Conservation (phyloP, 2,797 vertebrate species). For the Denticeps clupeoides region DNA sequence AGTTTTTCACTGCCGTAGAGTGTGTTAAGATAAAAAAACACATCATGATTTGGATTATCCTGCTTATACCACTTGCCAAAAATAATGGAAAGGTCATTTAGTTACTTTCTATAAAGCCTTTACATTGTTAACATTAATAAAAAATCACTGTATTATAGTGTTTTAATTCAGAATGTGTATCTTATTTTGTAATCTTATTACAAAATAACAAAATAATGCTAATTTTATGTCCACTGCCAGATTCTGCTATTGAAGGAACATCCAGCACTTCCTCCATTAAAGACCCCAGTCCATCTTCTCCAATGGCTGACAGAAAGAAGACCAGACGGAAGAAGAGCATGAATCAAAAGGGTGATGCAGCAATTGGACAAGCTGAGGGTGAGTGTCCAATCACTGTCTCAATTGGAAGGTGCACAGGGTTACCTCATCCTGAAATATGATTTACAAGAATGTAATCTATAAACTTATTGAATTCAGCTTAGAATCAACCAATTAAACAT, state of each 20-base stretch:
- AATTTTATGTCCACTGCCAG: conserved; percentile 30
- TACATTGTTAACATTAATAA: neutral
- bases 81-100: too few species aligned
- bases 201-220: too few species aligned
- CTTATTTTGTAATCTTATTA: too few species aligned
- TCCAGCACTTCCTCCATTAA: conserved; percentile 66
- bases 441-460: too few species aligned
- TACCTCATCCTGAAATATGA: too few species aligned
- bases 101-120: neutral
- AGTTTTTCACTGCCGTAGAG: too few species aligned
- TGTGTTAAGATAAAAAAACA: too few species aligned
- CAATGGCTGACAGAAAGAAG: conserved; percentile 78
- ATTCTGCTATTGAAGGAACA: conserved; percentile 69
- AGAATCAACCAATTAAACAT: too few species aligned
- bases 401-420: too few species aligned
- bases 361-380: conserved; percentile 78
- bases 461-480: too few species aligned
- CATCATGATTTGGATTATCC: too few species aligned
- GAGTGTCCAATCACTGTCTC: conserved; percentile 27
- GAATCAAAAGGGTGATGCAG: conserved; percentile 77
- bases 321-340: conserved; percentile 80
- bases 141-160: neutral
- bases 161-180: neutral
- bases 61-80: too few species aligned
- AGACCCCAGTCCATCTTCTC: conserved; percentile 70